Percentiles rank a stretch among this genome's conserved stretches.
phyloP scores from a whole-genome alignment of 2,888 invertebrate genomes.

The Pseudococcus jackbeardsleyi region DNA sequence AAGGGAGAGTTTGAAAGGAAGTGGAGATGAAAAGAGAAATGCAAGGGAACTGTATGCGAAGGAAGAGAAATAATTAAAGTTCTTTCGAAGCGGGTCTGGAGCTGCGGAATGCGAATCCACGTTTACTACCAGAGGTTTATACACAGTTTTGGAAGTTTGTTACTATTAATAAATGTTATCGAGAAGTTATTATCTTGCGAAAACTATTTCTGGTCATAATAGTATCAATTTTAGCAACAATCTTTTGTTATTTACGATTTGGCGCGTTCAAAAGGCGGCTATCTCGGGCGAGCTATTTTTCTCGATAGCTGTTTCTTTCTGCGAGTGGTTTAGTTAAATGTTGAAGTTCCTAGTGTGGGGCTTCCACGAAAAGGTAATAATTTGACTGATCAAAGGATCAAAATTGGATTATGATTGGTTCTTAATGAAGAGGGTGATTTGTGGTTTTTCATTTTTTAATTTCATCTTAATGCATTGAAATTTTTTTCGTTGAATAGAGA shows the following conservation, averaged over 20 bases:
- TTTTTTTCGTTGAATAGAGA: too few relatives aligned
- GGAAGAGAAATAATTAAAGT: constrained; percentile 49
- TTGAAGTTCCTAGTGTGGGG: neutral
- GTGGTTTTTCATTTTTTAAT: too few relatives aligned
- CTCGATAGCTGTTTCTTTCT: neutral
- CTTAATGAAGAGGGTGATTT: too few relatives aligned
- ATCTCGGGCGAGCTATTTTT: constrained; percentile 6
- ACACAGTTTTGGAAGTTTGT: constrained; percentile 35
- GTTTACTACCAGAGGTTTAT: neutral
- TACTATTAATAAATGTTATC: constrained; percentile 55
- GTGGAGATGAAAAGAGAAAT: neutral
- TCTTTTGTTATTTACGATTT: constrained; percentile 56
- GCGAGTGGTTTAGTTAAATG: neutral
- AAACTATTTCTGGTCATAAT: constrained; percentile 52
- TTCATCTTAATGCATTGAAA: too few relatives aligned
- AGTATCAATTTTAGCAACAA: constrained; percentile 46
- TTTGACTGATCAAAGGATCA: too few relatives aligned
- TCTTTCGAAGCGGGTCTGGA: neutral
- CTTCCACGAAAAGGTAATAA: neutral
- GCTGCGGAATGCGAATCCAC: constrained; percentile 19
- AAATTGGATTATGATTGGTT: too few relatives aligned
- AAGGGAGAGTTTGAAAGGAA: neutral
- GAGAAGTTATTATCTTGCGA: constrained; percentile 54
- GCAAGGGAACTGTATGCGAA: neutral
- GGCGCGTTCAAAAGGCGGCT: neutral